Evolutionary conservation across 30 jellyfish, hydroid and myxozoan species (phyloP), one percentile per base, ranked within the genome.

Genomic region (Nemopilema nomurai): DNA sequence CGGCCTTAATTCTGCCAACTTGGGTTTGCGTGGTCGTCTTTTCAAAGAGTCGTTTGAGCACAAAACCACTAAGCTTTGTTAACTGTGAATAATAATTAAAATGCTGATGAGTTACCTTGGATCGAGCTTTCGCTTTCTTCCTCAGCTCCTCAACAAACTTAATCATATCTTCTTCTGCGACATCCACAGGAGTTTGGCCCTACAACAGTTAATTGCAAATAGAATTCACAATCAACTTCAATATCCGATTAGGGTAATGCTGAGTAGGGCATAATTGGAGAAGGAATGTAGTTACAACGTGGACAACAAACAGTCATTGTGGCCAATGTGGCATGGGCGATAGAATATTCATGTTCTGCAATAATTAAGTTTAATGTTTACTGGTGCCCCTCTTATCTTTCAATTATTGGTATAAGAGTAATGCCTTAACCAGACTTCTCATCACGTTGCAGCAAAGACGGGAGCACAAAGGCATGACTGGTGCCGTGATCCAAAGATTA

Each of bases 151-250:
- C 98, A n/a, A 96, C 96, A 23, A 82, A 28, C 50, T 87, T 92
- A 26, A 86, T 78, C 90, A 92, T 87, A 53, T 92, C 98, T 0
- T 90, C 92, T 65, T 92, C 96, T 4, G 98, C 96, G 7, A 92
- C 62, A 52, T 92, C 98, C 62, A 92, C 88, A 3, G 98, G 98
- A 9, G 98, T 92, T 71, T 92, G 98, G 6, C 97, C 97, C 97
- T 91, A 29, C 26, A 84, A 49, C 68, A 73, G 27, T n/a, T 8
- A 24, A 69, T 18, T 41, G 29, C 33, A 41, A 69, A 41, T 41
- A 41, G 57, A 41, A 41, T 41, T 41, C 13, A 41, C 57, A 41
- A 41, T 41, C 13, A 13, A 41, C 6, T n/a, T 3, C 57, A 13
- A 41, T 3, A 41, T 41, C 57, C 57, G 57, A 41, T 41, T 3